These are phyloP conservation scores for Conger conger DNA, from an alignment of 2,113 vertebrate genomes.

Conservation along the genomic window DNA sequence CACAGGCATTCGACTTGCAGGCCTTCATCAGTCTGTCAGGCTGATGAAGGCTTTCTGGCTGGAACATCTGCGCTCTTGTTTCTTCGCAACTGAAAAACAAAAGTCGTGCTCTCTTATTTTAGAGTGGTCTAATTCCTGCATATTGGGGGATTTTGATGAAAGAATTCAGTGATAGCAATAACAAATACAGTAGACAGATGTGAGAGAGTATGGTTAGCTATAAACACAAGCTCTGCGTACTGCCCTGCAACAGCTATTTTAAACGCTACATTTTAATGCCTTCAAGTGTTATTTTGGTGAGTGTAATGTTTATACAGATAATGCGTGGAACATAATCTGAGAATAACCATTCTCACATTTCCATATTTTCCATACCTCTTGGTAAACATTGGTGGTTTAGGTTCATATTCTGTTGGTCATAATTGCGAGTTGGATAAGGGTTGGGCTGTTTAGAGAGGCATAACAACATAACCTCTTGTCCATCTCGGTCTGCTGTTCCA, in stretches of 20 bases:
- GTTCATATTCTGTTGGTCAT: no score
- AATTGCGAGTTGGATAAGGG: no score
- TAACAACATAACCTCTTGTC: no score
- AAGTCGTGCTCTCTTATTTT: neutral
- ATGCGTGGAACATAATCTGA: no score
- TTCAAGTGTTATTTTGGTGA: no score
- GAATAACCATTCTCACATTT: neutral
- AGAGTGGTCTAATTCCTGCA: neutral
- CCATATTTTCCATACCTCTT: neutral
- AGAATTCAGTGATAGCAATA: neutral
- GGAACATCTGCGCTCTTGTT: neutral
- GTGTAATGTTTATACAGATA: no score
- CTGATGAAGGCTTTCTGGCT: neutral
- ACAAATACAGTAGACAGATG: neutral
- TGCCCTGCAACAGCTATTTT: no score
- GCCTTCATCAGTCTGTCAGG: neutral
- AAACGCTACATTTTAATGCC: neutral
- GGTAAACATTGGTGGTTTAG: no score
- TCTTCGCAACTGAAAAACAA: neutral
- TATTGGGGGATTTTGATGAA: neutral
- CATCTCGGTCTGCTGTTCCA: no score
- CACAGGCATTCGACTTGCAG: neutral
- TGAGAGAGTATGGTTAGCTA: neutral
- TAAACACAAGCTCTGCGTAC: neutral
- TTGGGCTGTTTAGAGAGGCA: no score